phyloP scores from a whole-genome alignment of 2,797 vertebrate genomes.

The Gouania willdenowi region DNA sequence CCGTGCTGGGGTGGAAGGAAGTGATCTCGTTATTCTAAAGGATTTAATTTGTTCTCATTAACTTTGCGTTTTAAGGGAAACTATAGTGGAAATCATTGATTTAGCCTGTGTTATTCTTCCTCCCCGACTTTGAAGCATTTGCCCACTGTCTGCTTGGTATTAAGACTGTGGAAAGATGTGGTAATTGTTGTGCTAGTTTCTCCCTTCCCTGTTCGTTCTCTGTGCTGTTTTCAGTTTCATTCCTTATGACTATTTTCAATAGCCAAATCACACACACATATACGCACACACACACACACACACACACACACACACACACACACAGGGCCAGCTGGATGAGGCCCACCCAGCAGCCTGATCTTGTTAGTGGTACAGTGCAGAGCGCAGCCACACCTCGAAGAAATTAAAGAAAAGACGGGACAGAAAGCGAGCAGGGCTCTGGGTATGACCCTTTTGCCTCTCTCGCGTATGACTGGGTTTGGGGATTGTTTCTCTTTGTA shows the following conservation, averaged over 20 bases:
- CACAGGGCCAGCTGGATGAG: slow-evolving; percentile 56
- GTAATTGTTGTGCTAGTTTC: slow-evolving; percentile 32
- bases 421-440: slow-evolving; percentile 18
- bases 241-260: slow-evolving; percentile 49
- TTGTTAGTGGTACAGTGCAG: slow-evolving; percentile 62
- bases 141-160: slow-evolving; percentile 36
- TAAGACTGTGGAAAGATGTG: slow-evolving; percentile 44
- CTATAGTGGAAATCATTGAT: slow-evolving; percentile 38
- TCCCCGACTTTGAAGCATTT: slow-evolving; percentile 36
- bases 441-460: slow-evolving; percentile 30
- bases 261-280: slow-evolving; percentile 37
- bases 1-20: slow-evolving; percentile 6
- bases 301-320: slow-evolving; percentile 12
- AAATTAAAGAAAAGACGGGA: slow-evolving; percentile 51
- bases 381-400: slow-evolving; percentile 64
- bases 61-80: slow-evolving; percentile 30
- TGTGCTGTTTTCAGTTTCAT: slow-evolving; percentile 32
- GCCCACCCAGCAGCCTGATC: slow-evolving; percentile 72
- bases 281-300: slow-evolving; percentile 27
- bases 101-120: slow-evolving; percentile 23
- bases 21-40: slow-evolving; percentile 29
- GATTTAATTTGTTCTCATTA: slow-evolving; percentile 39
- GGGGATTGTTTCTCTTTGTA: too few species aligned
- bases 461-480: slow-evolving; percentile 48
- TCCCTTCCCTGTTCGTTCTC: background rate